Evolutionary conservation across 1,140 invertebrate genomes (phyloP).

Genomic region (Hydropsyche tenuis): DNA sequence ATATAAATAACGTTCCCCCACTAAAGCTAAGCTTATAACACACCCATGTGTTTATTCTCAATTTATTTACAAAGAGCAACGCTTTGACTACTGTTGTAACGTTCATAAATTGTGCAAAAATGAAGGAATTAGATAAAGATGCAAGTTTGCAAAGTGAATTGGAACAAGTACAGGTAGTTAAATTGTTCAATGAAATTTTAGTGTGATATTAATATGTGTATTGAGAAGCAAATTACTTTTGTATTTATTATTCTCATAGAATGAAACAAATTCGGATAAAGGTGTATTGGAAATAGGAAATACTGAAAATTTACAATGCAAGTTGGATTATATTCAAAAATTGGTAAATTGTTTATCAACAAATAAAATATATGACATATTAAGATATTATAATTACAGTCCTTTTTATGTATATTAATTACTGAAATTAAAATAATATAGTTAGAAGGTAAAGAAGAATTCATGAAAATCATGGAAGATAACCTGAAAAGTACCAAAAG

Average conservation of each 20-base stretch:
- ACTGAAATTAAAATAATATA: background rate
- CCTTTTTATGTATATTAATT: background rate
- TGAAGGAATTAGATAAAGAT: no score
- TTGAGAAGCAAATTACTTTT: no score
- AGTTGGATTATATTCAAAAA: conserved; percentile 25
- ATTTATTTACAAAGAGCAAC: background rate
- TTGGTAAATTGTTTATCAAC: conserved; percentile 19
- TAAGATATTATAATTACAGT: background rate
- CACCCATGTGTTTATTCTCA: background rate
- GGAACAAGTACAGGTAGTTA: no score
- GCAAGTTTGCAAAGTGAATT: no score
- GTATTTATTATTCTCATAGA: background rate
- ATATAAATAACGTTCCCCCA: background rate
- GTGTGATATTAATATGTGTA: no score
- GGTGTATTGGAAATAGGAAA: background rate
- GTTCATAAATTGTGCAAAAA: no score
- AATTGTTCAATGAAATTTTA: no score
- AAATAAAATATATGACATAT: background rate
- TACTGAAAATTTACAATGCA: conserved; percentile 21
- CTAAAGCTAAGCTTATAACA: background rate
- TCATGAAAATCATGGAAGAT: conserved; percentile 32
- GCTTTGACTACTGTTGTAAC: no score
- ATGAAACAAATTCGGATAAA: background rate
- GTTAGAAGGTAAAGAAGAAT: conserved; percentile 44
- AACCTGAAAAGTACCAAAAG: conserved; percentile 31